Base-by-base conservation (phyloP, 2,113 vertebrate species). In the Neotragus moschatus region DNA sequence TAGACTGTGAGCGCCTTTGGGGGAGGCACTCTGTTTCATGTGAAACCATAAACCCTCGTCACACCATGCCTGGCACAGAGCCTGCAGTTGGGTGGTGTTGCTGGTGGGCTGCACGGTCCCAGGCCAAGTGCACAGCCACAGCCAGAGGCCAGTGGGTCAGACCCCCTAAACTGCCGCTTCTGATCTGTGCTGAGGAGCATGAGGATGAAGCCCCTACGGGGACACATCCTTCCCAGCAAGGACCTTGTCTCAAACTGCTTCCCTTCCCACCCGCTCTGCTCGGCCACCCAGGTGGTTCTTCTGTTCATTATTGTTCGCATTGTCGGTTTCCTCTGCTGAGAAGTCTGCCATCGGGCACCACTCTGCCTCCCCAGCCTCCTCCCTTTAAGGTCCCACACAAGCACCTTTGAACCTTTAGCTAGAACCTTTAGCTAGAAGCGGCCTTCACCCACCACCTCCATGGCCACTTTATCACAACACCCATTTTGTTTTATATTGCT, bases 291-390 rank as follows among this genome's bases (percentile, higher is more conserved):
- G 19, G 14, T 2, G 1, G 15, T 26, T 36, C 56, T 66, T 45
- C 47, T n/a, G 0, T 33, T 26, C 21, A 6, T 0, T 17, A 0
- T 2, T 2, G 0, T 36, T 60, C 12, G 1, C 49, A 3, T 17
- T 33, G 21, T 6, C 0, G 0, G 30, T 19, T 53, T 36, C 15
- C 19, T 17, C 63, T 25, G 43, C 45, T 4, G 51, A 25, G 26
- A 43, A 2, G 0, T 0, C 60, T 33, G 36, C 45, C 26, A 5
- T 30, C 25, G 12, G 0, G 10, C 15, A 1, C 5, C 7, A 26
- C 21, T 58, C 28, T 3, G 26, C 3, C 0, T 36, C 28, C 26
- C 5, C 1, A 2, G 53, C 19, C 7, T 30, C 12, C 23, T 61
- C 25, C 23, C 33, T 33, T 26, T 30, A 11, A 0, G 7, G 66